Evolutionary conservation across 2,797 vertebrate species (phyloP).

Genomic region (Sphaeramia orbicularis): DNA sequence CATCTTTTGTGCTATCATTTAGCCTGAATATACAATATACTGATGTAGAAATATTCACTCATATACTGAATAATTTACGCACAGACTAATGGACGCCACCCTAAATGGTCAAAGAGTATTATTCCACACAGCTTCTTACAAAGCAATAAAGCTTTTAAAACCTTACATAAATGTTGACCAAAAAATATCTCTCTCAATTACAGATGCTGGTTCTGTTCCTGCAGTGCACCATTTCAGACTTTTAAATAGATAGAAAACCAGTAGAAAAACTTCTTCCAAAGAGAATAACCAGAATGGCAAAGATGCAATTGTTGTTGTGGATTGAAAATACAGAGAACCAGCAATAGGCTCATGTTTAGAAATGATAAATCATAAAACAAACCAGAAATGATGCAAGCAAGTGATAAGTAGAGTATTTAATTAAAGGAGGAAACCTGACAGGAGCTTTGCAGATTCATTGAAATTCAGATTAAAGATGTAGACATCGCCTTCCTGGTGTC

Average conservation of each 20-base stretch:
- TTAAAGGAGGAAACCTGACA: constrained; percentile 22
- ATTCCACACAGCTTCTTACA: too few species aligned
- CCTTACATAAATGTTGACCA: too few species aligned
- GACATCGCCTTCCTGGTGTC: constrained; percentile 34
- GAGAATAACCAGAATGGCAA: too few species aligned
- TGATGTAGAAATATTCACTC: constrained; percentile 9
- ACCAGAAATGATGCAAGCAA: constrained; percentile 11
- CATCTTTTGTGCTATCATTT: constrained; percentile 32
- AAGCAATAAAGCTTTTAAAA: too few species aligned
- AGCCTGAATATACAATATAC: background rate
- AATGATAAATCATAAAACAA: constrained; percentile 18
- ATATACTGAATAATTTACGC: background rate
- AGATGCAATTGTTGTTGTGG: too few species aligned
- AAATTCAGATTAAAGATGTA: constrained; percentile 49
- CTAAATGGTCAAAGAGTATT: background rate
- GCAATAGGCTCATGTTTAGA: constrained; percentile 4
- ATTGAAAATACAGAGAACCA: constrained; percentile 1
- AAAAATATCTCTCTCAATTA: background rate
- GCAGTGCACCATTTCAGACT: too few species aligned
- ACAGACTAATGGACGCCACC: background rate
- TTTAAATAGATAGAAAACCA: too few species aligned
- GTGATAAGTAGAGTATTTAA: too few species aligned
- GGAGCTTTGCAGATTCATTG: constrained; percentile 26
- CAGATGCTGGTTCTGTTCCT: too few species aligned
- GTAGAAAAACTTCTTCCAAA: too few species aligned